A percentile compares a stretch with the other conserved stretches of the same genome.
Evolutionary conservation across 2,113 vertebrate genomes (phyloP).

Genomic region (Ailurus styani): DNA sequence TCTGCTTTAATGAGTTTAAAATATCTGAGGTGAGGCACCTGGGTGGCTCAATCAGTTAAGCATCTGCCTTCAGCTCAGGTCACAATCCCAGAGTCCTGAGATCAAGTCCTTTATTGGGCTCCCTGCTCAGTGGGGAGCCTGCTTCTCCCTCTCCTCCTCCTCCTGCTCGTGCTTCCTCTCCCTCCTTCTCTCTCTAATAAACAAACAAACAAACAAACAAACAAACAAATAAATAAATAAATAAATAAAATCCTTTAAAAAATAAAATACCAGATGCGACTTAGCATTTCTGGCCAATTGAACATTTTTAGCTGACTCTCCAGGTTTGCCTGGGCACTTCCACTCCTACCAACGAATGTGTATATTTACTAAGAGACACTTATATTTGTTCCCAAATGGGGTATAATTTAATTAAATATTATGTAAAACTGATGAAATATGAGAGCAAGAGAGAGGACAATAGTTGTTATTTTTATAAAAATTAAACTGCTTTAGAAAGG

Average conservation of each 20-base stretch:
- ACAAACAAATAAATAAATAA: too few species aligned
- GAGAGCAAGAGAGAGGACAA: neutral
- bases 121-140: neutral
- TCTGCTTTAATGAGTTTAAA: neutral
- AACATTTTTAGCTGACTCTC: neutral
- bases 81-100: neutral
- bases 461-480: constrained; percentile 12
- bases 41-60: neutral
- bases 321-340: neutral
- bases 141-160: neutral
- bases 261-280: neutral
- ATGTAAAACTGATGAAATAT: constrained; percentile 24
- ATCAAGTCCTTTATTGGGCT: neutral
- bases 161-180: neutral
- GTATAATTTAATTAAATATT: constrained; percentile 8
- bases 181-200: too few species aligned
- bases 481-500: neutral
- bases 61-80: neutral
- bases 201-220: too few species aligned
- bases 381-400: neutral
- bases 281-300: neutral
- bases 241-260: neutral
- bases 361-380: neutral
- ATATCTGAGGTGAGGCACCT: neutral
- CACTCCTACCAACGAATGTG: neutral